Percentiles rank a stretch among this genome's conserved stretches.
Evolutionary conservation across 2,797 vertebrate species (phyloP).

Genomic region (Odontamblyopus rebecca): DNA sequence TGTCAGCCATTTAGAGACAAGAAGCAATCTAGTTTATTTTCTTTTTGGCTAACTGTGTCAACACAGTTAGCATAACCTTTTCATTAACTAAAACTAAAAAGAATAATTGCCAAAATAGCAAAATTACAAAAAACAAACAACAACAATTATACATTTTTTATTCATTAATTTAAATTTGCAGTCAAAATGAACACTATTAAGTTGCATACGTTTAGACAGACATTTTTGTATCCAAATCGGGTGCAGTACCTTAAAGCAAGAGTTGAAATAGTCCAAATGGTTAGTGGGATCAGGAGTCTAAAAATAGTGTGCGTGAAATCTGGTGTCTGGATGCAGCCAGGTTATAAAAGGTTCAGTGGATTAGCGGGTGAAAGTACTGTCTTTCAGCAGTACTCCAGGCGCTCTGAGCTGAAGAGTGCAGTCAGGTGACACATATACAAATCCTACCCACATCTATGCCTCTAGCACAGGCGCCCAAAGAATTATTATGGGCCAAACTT

Average conservation of each 20-base stretch:
- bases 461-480: no score
- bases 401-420: conserved; percentile 8
- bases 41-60: not conserved
- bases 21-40: not conserved
- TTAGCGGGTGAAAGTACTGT: conserved; percentile 48
- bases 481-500: no score
- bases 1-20: no score
- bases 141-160: no score
- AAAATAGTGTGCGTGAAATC: conserved; percentile 68
- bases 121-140: no score
- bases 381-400: conserved; percentile 44
- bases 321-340: conserved; percentile 52
- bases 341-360: conserved; percentile 48
- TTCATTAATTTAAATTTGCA: no score
- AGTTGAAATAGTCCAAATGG: conserved; percentile 57
- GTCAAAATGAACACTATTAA: not conserved
- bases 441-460: not conserved
- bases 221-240: conserved; percentile 10
- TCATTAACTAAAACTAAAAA: not conserved
- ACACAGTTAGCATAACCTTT: not conserved
- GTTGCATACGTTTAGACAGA: not conserved
- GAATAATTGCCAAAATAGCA: not conserved
- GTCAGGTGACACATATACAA: conserved; percentile 9
- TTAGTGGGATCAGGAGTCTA: conserved; percentile 57
- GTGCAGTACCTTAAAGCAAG: conserved; percentile 1